Conservation (phyloP, 2,888 invertebrate species). For the Archips crataeganus region DNA sequence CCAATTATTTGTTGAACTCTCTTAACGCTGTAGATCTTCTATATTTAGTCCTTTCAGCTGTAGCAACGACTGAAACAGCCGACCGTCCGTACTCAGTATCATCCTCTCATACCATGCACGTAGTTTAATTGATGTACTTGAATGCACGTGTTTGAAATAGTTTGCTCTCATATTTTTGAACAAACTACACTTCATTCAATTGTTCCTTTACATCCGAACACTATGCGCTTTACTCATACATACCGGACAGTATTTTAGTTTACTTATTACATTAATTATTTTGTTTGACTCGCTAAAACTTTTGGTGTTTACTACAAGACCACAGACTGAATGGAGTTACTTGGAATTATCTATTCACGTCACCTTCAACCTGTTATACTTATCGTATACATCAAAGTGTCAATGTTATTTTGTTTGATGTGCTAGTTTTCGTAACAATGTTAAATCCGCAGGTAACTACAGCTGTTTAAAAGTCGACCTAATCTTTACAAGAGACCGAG, state of each 20-base stretch:
- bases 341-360: slow-evolving; percentile 76
- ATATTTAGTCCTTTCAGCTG: slow-evolving; percentile 8
- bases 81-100: slow-evolving; percentile 55
- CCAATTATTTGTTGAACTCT: slow-evolving; percentile 2
- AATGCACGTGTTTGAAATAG: slow-evolving; percentile 65
- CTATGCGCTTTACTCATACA: slow-evolving; percentile 85
- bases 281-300: slow-evolving; percentile 46
- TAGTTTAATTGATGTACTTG: slow-evolving; percentile 54
- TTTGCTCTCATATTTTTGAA: slow-evolving; percentile 58
- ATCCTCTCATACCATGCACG: slow-evolving; percentile 67
- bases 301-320: slow-evolving; percentile 68
- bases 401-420: slow-evolving; percentile 35
- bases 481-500: slow-evolving; percentile 94
- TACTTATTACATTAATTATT: slow-evolving; percentile 60
- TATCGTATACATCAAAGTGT: slow-evolving; percentile 45
- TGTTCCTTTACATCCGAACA: slow-evolving; percentile 69
- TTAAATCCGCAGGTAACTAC: slow-evolving; percentile 91
- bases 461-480: slow-evolving; percentile 95
- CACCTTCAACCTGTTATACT: slow-evolving; percentile 49
- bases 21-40: slow-evolving; percentile 3
- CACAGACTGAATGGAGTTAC: slow-evolving; percentile 86
- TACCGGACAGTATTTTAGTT: slow-evolving; percentile 74
- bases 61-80: slow-evolving; percentile 40
- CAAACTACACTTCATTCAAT: slow-evolving; percentile 60
- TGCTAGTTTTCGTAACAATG: slow-evolving; percentile 58